Evolutionary conservation across 2,797 vertebrate species (phyloP).

Genomic region (Halcyon badia): DNA sequence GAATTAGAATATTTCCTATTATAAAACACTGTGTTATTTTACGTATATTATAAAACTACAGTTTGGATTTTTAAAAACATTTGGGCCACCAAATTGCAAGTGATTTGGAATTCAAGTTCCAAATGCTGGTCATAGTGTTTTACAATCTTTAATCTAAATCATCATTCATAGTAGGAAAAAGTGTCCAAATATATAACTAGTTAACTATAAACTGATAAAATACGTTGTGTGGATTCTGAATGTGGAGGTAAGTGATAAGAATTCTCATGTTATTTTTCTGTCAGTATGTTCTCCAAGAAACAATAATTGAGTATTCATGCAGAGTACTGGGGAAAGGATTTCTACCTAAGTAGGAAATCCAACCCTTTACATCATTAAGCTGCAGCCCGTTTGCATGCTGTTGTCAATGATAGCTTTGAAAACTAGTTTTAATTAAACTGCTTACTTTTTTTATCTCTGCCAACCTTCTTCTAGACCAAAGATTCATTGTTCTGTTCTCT

Average conservation of each 20-base stretch:
- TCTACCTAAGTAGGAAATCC: background rate
- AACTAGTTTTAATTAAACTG: background rate
- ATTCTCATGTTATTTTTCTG: background rate
- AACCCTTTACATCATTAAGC: background rate
- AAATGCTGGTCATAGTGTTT: background rate
- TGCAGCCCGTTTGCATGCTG: background rate
- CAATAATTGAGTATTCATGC: background rate
- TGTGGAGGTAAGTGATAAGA: background rate
- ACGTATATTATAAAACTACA: rapidly evolving
- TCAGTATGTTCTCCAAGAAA: background rate
- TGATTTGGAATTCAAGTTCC: background rate
- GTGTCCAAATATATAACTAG: background rate
- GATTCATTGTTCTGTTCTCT: background rate
- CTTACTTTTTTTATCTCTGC: background rate
- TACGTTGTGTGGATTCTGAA: background rate
- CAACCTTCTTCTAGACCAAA: background rate
- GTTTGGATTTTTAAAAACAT: background rate
- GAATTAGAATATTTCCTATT: background rate
- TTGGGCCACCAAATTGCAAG: background rate
- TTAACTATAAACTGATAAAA: background rate
- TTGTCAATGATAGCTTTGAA: background rate
- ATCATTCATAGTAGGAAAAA: background rate
- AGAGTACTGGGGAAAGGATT: background rate
- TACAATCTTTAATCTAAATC: background rate
- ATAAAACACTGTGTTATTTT: background rate